A percentile compares a stretch with the other conserved stretches of the same genome.
Evolutionary conservation across 2,888 invertebrate species (phyloP).

Genomic region (Tryphoninae sp.): DNA sequence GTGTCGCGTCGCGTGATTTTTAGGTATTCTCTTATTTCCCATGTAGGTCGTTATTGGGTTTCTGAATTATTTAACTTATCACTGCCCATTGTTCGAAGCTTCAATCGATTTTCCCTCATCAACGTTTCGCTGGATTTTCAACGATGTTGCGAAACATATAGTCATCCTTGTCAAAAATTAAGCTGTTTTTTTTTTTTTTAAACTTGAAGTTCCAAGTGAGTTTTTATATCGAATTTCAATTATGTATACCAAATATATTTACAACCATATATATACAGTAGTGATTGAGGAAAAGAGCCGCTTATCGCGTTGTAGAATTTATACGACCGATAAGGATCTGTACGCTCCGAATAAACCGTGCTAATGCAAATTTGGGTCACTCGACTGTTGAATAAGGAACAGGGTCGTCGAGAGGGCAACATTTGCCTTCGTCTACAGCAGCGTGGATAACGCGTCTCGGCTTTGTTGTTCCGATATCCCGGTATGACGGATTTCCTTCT

Average conservation of each 20-base stretch:
- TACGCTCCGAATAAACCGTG: constrained; percentile 47
- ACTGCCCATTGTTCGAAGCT: constrained; percentile 9
- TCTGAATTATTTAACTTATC: constrained; percentile 11
- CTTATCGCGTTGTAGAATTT: constrained; percentile 70
- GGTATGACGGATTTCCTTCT: constrained; percentile 49
- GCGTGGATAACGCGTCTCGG: constrained; percentile 37
- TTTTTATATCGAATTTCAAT: constrained; percentile 37
- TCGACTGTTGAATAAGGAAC: constrained; percentile 75
- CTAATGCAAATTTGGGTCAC: constrained; percentile 73
- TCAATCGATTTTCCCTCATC: neutral
- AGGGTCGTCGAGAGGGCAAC: constrained; percentile 67
- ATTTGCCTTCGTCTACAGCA: constrained; percentile 53
- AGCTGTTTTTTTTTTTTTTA: constrained; percentile 24
- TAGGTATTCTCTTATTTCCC: constrained; percentile 25
- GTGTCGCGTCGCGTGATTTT: constrained; percentile 23
- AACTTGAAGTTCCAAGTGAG: constrained; percentile 5
- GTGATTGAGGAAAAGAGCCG: constrained; percentile 40
- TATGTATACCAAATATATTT: constrained; percentile 49
- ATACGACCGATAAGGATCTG: constrained; percentile 72
- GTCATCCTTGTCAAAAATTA: constrained; percentile 19
- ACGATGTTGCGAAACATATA: constrained; percentile 21
- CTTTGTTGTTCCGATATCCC: constrained; percentile 26
- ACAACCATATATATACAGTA: constrained; percentile 31
- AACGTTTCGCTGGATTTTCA: constrained; percentile 43
- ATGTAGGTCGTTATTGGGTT: constrained; percentile 37